phyloP scores from a whole-genome alignment of 2,113 vertebrate species.

The Thalassarche chlororhynchos region DNA sequence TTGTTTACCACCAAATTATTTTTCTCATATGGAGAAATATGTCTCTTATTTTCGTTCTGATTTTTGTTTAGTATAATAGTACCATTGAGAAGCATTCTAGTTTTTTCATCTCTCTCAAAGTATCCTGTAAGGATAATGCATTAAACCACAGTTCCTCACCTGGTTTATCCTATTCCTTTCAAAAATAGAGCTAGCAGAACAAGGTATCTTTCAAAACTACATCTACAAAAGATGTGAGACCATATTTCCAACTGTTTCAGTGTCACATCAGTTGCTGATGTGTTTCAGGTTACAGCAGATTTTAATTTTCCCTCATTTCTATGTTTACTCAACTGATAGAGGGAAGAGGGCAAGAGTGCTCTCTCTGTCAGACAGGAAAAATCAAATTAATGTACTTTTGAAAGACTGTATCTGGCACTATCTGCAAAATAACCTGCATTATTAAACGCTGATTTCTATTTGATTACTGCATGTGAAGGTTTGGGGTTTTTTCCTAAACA shows the following conservation, averaged over 20 bases:
- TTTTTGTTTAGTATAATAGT: neutral
- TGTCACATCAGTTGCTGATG: neutral
- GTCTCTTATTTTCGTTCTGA: neutral
- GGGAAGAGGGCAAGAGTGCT: neutral
- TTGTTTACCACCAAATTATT: neutral
- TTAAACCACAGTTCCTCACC: neutral
- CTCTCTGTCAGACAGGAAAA: neutral
- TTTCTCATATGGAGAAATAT: neutral
- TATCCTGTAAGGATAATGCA: neutral
- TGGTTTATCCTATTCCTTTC: neutral
- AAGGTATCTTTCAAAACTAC: neutral
- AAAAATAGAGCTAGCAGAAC: neutral
- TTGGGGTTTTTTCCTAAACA: neutral
- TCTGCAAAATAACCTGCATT: neutral
- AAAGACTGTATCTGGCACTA: neutral
- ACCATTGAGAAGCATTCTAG: neutral
- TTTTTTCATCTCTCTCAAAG: neutral
- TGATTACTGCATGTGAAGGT: neutral
- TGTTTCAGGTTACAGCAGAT: neutral
- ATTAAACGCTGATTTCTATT: neutral
- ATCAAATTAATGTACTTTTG: neutral
- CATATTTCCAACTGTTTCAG: neutral
- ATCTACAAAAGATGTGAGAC: neutral
- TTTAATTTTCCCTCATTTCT: neutral
- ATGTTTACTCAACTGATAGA: neutral